Evolutionary conservation across 2,888 invertebrate genomes (phyloP), one percentile per base, ranked within the genome.

Genomic region (Cybosia mesomella): DNA sequence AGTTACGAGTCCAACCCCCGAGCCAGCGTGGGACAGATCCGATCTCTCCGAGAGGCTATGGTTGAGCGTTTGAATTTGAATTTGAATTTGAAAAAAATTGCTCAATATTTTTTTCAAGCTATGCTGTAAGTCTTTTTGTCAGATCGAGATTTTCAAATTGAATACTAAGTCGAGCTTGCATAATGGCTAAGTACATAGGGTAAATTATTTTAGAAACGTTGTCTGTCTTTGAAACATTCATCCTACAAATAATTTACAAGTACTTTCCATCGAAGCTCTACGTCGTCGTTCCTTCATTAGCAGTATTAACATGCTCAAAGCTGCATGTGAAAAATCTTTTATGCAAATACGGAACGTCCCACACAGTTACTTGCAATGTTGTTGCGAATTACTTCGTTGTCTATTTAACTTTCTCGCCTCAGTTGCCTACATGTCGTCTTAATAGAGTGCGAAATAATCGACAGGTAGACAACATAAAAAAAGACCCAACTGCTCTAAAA

Each of bases 401-500:
- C 73, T 79, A 74, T 80, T 81, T 81, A 79, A 84, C 86, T 88
- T 87, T 88, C 87, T 82, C 83, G 75, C 67, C 66, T 79, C 67
- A 66, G 67, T 69, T 68, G 62, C 68, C 76, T 75, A 72, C 68
- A 72, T 67, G 75, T 79, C 75, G 70, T 68, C 81, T 77, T 82
- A 81, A 75, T 85, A 75, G 79, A 61, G 80, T 84, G 80, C 80
- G 71, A 79, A 79, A 75, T 49, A 66, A 39, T 65, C 66, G 55
- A 58, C 13, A 21, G 49, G 1, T 49, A n/a, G n/a, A 7, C 18
- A 49, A 28, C 28, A 28, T 28, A 18, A 49, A 49, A 49, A 49
- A 49, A n/a, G n/a, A n/a, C n/a, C n/a, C n/a, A n/a, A n/a, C n/a
- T n/a, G n/a, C n/a, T n/a, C n/a, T n/a, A n/a, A n/a, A n/a, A n/a